A percentile compares a stretch with the other conserved stretches of the same genome.
phyloP scores from a whole-genome alignment of 2,113 vertebrate genomes.

The Rynchops niger region DNA sequence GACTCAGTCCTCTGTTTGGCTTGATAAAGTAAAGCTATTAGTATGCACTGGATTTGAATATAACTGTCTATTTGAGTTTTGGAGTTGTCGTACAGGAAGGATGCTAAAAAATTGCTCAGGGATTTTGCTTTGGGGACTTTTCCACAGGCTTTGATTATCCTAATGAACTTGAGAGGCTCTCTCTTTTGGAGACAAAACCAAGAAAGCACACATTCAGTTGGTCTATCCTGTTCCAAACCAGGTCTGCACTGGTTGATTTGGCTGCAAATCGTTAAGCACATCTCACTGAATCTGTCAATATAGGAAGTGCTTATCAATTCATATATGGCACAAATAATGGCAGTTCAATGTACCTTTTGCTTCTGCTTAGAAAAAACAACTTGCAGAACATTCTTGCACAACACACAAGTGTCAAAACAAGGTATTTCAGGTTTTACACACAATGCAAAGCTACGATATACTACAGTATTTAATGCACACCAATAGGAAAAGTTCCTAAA shows the following conservation, averaged over 20 bases:
- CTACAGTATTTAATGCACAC: slow-evolving; percentile 53
- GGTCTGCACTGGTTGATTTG: background rate
- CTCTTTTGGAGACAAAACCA: background rate
- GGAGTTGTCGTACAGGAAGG: background rate
- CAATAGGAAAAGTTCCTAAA: slow-evolving; percentile 55
- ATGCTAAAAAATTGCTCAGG: background rate
- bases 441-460: slow-evolving; percentile 3
- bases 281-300: background rate
- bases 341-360: background rate
- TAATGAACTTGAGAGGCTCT: background rate
- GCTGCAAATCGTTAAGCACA: background rate
- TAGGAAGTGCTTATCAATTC: background rate
- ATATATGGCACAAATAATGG: background rate
- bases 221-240: background rate
- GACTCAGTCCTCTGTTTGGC: background rate
- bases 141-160: background rate
- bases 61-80: accelerated
- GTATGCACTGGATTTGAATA: accelerated
- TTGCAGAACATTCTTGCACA: background rate
- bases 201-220: background rate
- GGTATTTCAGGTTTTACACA: slow-evolving; percentile 7
- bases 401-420: background rate
- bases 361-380: background rate
- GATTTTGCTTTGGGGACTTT: background rate
- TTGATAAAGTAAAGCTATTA: background rate